phyloP scores from a whole-genome alignment of 2,888 invertebrate genomes.

The Aethes cnicana region DNA sequence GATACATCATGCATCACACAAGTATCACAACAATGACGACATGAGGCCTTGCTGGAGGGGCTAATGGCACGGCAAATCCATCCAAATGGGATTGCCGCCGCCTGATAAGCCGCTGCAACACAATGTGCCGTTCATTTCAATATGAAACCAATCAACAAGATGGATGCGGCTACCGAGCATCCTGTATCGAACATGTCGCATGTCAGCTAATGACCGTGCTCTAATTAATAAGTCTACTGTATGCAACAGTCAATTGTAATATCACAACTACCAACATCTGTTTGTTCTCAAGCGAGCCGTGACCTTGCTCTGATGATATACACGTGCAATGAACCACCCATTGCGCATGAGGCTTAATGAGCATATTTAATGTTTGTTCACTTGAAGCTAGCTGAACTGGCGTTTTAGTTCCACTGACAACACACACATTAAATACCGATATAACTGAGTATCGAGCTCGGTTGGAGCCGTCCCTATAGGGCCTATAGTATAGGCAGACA shows the following conservation, averaged over 20 bases:
- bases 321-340: slow-evolving; percentile 6
- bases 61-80: slow-evolving; percentile 47
- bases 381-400: too few species aligned
- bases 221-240: slow-evolving; percentile 53
- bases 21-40: slow-evolving; percentile 35
- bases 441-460: not conserved
- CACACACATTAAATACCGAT: not conserved
- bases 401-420: too few species aligned
- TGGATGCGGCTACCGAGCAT: slow-evolving; percentile 48
- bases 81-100: slow-evolving; percentile 48
- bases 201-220: slow-evolving; percentile 36
- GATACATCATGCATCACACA: slow-evolving; percentile 24
- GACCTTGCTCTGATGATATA: slow-evolving; percentile 10
- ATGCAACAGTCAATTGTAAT: slow-evolving; percentile 13
- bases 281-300: slow-evolving; percentile 1
- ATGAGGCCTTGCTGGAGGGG: slow-evolving; percentile 37
- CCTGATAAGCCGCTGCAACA: slow-evolving; percentile 48
- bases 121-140: slow-evolving; percentile 60
- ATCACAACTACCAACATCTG: slow-evolving; percentile 21
- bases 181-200: slow-evolving; percentile 45
- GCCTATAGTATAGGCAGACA: too few species aligned
- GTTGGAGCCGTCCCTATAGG: slow-evolving; percentile 32
- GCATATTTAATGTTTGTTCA: not conserved
- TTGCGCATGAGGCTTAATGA: not conserved
- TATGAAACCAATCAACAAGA: slow-evolving; percentile 70